Percentiles rank a stretch among this genome's conserved stretches.
These are phyloP conservation scores for Archips crataeganus DNA, from an alignment of 2,888 invertebrate genomes.

Conservation along the genomic window DNA sequence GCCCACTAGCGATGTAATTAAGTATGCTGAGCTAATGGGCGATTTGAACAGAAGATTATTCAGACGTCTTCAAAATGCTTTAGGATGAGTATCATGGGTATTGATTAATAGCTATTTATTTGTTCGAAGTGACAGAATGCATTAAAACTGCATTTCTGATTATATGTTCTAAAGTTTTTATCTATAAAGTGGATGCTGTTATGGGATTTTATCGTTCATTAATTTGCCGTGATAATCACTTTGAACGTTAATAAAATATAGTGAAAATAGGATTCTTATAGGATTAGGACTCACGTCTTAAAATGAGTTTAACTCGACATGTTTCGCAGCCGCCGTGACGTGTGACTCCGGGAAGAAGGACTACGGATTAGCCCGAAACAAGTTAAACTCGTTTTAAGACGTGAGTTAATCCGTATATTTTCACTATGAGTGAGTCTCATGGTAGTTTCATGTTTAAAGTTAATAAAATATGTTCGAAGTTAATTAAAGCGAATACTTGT, in stretches of 20 bases:
- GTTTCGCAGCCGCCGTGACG: too few species aligned
- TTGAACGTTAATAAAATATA: background rate
- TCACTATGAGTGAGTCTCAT: background rate
- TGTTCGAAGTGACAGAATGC: conserved; percentile 33
- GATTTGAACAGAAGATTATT: conserved; percentile 63
- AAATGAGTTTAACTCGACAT: too few species aligned
- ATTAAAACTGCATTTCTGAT: conserved; percentile 37
- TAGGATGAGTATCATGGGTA: conserved; percentile 38
- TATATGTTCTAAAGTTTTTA: background rate
- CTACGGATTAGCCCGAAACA: too few species aligned
- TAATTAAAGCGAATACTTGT: too few species aligned
- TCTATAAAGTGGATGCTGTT: background rate
- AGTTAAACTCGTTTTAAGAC: too few species aligned
- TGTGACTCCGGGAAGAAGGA: too few species aligned
- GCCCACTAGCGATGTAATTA: conserved; percentile 79
- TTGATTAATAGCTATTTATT: conserved; percentile 41
- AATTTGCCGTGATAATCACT: background rate
- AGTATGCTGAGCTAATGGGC: conserved; percentile 75
- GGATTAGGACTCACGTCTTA: too few species aligned
- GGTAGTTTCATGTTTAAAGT: background rate
- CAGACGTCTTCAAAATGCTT: conserved; percentile 40
- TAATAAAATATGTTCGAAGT: too few species aligned
- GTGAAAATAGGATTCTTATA: background rate
- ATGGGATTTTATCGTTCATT: background rate
- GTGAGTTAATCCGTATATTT: too few species aligned